Evolutionary conservation across 2,113 vertebrate genomes (phyloP), one percentile per base, ranked within the genome.

Genomic region (Damaliscus lunatus): DNA sequence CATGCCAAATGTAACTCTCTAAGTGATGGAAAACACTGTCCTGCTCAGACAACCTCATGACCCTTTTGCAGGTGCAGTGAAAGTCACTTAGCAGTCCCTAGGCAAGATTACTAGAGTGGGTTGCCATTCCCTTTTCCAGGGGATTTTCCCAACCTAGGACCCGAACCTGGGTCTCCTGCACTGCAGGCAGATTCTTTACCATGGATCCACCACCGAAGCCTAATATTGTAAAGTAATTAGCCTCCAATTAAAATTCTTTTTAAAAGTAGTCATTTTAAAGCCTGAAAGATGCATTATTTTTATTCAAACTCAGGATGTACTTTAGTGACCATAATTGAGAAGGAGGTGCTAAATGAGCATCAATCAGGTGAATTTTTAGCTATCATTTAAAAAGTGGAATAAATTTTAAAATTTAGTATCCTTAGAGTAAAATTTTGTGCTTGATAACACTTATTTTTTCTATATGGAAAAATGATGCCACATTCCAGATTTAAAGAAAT

Each of bases 1-100:
- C 97, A 98, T 94, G 98, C 98, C 98, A 98, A 98, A 98, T 98
- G 98, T 98, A 98, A 98, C 29, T 31, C 91, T 98, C 82, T 97
- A 96, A 36, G 97, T 95, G 90, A 94, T 98, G 97, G 96, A 59
- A 96, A 97, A 91, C 94, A 92, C 96, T 98, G 91, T 98, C 94
- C 96, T 96, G 80, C 92, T 62, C 95, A 98, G 98, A 98, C 96
- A 98, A 97, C 97, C 97, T 98, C 95, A 62, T 94, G 77, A 96
- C 94, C 27, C 95, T 97, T 81, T 97, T 81, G 96, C 59, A 60
- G 59, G 27, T 31, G 97, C 97, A 97, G 92, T 62, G 64, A 67
- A 36, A 67, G n/a, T 21, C n/a, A 67, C 17, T 36, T 5, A 36
- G 62, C 64, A 36, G 17, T 36, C 8, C 64, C 64, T 21, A 67